Percentiles rank a stretch among this genome's conserved stretches.
Conservation (phyloP, 2,888 invertebrate species). For the Bombylius major region DNA sequence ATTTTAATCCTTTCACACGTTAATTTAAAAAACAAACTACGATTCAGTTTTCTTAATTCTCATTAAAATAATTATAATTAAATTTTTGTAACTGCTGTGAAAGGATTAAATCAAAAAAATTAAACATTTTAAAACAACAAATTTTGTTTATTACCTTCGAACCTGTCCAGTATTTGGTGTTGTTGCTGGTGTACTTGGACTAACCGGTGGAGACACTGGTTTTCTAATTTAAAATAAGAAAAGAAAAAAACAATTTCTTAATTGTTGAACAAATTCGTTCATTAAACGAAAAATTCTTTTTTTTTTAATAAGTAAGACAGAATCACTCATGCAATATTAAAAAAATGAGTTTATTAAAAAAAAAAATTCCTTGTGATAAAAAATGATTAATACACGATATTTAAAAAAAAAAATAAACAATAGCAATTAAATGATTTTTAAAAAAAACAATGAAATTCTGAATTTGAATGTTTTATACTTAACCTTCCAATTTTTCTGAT, state of each 20-base stretch:
- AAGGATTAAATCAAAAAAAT: too few relatives aligned
- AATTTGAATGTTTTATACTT: not conserved
- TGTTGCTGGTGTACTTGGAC: constrained; percentile 22
- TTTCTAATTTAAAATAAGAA: constrained; percentile 19
- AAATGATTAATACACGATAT: not conserved
- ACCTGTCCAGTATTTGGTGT: not conserved
- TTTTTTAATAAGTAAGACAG: not conserved
- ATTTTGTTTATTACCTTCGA: too few relatives aligned
- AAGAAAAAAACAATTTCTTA: constrained; percentile 6
- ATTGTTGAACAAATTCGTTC: not conserved
- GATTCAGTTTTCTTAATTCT: too few relatives aligned
- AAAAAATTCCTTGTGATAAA: not conserved
- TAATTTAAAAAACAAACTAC: too few relatives aligned
- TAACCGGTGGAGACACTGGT: constrained; percentile 30
- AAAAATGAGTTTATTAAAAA: not conserved
- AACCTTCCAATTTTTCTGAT: not conserved
- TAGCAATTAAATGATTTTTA: too few relatives aligned
- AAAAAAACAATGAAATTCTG: not conserved
- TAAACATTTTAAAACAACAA: too few relatives aligned
- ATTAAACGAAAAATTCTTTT: not conserved
- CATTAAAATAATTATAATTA: too few relatives aligned
- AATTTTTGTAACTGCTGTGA: too few relatives aligned
- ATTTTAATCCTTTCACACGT: too few relatives aligned
- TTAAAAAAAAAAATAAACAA: too few relatives aligned
- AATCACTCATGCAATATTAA: not conserved